Percentiles rank a stretch among this genome's conserved stretches.
Evolutionary conservation across 23 tunicate species (phyloP).

Genomic region (Phallusia fumigata): DNA sequence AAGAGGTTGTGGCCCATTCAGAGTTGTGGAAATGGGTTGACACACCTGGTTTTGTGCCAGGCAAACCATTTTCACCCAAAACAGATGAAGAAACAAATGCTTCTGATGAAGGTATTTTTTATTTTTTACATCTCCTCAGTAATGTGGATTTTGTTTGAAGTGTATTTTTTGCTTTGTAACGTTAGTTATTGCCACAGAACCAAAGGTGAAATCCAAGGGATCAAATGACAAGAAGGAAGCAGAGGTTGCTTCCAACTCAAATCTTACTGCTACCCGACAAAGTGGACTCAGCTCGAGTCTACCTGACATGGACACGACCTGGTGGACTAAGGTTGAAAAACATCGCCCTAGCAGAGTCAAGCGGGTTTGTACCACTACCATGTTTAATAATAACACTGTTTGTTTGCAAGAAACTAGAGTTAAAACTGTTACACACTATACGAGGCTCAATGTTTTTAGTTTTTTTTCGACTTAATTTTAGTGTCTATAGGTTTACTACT

Average conservation of each 20-base stretch:
- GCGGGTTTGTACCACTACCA: constrained; percentile 35
- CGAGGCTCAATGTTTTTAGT: too few relatives aligned
- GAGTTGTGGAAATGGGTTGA: constrained; percentile 93
- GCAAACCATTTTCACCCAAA: constrained; percentile 40
- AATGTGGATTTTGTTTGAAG: background rate
- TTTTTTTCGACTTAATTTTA: too few relatives aligned
- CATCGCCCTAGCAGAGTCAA: constrained; percentile 50
- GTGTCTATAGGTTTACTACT: too few relatives aligned
- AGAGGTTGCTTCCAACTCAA: background rate
- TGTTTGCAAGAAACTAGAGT: too few relatives aligned
- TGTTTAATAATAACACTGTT: too few relatives aligned
- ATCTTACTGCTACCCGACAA: constrained; percentile 39
- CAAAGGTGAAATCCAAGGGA: background rate
- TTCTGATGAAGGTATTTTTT: background rate
- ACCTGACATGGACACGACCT: constrained; percentile 36
- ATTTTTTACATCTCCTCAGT: background rate
- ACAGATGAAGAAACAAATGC: background rate
- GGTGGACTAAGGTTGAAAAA: constrained; percentile 84
- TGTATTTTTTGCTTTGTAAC: background rate
- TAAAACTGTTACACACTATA: too few relatives aligned
- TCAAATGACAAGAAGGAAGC: background rate
- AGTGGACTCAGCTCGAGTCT: constrained; percentile 25
- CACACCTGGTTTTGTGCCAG: constrained; percentile 77
- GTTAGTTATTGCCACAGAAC: too few relatives aligned
- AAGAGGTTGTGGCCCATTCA: constrained; percentile 79